These are phyloP conservation scores for Arion vulgaris DNA, from an alignment of 1,140 invertebrate species.

Conservation along the genomic window DNA sequence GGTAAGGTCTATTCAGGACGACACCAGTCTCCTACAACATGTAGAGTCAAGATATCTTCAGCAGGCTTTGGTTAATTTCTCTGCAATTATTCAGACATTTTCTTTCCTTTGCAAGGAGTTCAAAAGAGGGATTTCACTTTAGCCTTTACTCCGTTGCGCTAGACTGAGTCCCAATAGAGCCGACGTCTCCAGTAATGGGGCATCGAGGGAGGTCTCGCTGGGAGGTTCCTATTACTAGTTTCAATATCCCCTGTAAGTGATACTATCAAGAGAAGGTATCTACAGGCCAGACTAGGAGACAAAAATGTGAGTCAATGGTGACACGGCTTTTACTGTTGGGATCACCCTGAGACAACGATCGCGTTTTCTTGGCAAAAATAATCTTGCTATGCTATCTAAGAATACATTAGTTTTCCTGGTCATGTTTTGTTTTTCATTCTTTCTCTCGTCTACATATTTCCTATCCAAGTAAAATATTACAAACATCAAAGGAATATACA, in stretches of 20 bases:
- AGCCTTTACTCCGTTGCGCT: neutral
- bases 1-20: too few relatives aligned
- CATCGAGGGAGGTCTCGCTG: neutral
- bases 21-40: too few relatives aligned
- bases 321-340: too few relatives aligned
- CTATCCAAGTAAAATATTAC: too few relatives aligned
- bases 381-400: too few relatives aligned
- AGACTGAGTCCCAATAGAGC: neutral
- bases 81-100: neutral
- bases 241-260: neutral
- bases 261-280: slow-evolving; percentile 3
- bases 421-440: too few relatives aligned
- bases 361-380: too few relatives aligned
- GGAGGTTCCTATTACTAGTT: neutral
- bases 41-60: neutral
- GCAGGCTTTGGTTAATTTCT: neutral
- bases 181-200: neutral
- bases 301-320: too few relatives aligned
- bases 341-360: too few relatives aligned
- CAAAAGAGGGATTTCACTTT: neutral
- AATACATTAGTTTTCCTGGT: too few relatives aligned
- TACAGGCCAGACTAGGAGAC: neutral
- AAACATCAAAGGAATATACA: too few relatives aligned
- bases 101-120: neutral
- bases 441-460: too few relatives aligned